Conservation (phyloP, 1,140 invertebrate species). For the Formica exsecta region DNA sequence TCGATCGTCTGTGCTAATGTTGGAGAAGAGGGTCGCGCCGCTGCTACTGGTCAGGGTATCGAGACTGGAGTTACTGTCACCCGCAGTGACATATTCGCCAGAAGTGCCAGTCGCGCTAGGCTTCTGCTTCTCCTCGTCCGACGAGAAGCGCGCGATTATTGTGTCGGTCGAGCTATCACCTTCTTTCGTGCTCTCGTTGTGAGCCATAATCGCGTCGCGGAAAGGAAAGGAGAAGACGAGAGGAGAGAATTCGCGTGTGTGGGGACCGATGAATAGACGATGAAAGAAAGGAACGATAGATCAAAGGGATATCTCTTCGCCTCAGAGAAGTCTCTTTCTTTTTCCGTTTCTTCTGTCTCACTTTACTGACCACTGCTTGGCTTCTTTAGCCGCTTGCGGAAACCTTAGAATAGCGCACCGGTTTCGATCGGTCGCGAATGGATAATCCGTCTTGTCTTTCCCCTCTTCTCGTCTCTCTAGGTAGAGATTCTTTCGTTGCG, state of each 20-base stretch:
- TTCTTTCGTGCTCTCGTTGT: slow-evolving; percentile 77
- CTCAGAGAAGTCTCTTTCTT: background rate
- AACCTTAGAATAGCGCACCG: slow-evolving; percentile 74
- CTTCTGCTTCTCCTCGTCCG: slow-evolving; percentile 79
- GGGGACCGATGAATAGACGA: background rate
- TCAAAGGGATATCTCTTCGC: background rate
- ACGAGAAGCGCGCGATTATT: slow-evolving; percentile 78
- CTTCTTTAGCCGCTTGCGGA: slow-evolving; percentile 75
- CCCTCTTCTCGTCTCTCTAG: background rate
- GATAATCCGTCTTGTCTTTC: slow-evolving; percentile 72
- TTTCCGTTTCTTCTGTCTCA: slow-evolving; percentile 46
- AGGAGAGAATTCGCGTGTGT: background rate
- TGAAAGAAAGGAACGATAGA: background rate
- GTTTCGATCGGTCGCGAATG: slow-evolving; percentile 62
- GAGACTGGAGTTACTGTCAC: slow-evolving; percentile 81
- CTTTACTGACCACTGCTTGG: slow-evolving; percentile 69
- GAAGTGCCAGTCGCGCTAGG: slow-evolving; percentile 67
- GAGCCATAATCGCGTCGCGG: slow-evolving; percentile 77
- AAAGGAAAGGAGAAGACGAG: background rate
- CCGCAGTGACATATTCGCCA: slow-evolving; percentile 74
- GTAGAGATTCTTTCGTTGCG: background rate
- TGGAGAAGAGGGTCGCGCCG: slow-evolving; percentile 72
- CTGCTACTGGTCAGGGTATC: slow-evolving; percentile 74
- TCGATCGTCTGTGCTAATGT: slow-evolving; percentile 70
- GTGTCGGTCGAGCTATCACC: slow-evolving; percentile 80